Base-by-base conservation (phyloP, 2,113 vertebrate species). In the Tachysurus vachellii region DNA sequence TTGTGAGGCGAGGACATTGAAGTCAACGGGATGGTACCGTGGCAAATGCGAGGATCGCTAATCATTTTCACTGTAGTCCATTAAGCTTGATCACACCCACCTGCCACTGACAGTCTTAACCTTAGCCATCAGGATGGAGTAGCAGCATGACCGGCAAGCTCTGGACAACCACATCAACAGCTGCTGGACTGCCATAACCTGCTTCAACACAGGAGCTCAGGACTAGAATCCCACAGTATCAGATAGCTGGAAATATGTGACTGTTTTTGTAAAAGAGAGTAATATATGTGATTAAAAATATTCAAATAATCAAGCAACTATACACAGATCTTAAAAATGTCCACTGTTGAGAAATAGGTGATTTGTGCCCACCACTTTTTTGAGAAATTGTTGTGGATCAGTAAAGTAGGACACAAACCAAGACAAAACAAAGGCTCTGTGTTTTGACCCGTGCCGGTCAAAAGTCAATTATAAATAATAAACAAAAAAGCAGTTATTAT, bases 61-160 rank as follows among this genome's bases (percentile, higher is more conserved):
- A 92, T 92, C 89, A 88, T 88, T 90, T 91, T 84, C 82, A 91
- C 75, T 90, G 77, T 71, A 87, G 86, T 87, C 90, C 88, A 91
- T 91, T 91, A 91, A 88, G 80, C 89, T 89, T 83, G 71, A 90
- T 89, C 89, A 88, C 88, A 80, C 61, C 64, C 89, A 87, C 80
- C 90, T 89, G 88, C 66, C 85, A 56, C 79, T 82, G 73, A 86
- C 47, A 26, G 88, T 83, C 85, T 89, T 90, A 84, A 91, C 90
- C 89, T 90, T 90, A 85, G 61, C 76, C 21, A 53, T 80, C 73
- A 87, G 75, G 68, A 86, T 82, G 19, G 19, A 66, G 54, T 50
- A 73, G 68, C 28, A 71, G 61, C 36, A 56, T 23, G 26, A 84
- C 81, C 81, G 61, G 68, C 61, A 77, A 54, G 79, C 66, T 87